Evolutionary conservation across 2,113 vertebrate genomes (phyloP).

Genomic region (Pampusana beccarii): DNA sequence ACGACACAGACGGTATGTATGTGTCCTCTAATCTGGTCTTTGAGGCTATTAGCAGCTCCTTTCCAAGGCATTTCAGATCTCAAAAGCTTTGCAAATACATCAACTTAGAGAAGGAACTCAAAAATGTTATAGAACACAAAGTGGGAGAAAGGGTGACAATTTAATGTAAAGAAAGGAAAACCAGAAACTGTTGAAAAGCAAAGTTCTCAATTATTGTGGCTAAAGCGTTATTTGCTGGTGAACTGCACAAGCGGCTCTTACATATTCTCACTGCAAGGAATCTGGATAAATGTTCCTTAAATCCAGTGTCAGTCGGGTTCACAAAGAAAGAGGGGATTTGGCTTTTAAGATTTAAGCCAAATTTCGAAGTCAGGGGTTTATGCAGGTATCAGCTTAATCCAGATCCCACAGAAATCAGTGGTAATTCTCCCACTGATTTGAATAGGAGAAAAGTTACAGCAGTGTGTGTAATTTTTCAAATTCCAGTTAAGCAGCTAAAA

Average conservation of each 20-base stretch:
- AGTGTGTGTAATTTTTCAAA: neutral
- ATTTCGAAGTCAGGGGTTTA: neutral
- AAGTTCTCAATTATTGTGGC: neutral
- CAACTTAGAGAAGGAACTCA: neutral
- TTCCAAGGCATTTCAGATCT: slow-evolving; percentile 35
- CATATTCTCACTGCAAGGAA: neutral
- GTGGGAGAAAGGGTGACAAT: neutral
- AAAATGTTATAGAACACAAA: neutral
- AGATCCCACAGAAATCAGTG: neutral
- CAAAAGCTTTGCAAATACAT: slow-evolving; percentile 44
- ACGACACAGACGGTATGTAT: slow-evolving; percentile 18
- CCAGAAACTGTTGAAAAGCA: neutral
- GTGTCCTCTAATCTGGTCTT: slow-evolving; percentile 62
- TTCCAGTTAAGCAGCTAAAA: neutral
- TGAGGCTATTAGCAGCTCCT: slow-evolving; percentile 46
- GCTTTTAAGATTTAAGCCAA: neutral
- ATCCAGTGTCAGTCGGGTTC: neutral
- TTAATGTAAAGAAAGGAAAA: neutral
- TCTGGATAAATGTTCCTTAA: neutral
- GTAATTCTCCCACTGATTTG: neutral
- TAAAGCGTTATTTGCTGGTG: neutral
- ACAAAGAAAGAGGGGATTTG: neutral
- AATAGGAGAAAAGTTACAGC: neutral
- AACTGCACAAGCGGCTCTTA: neutral
- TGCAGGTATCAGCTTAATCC: neutral